Base-by-base conservation (phyloP, 2,888 invertebrate species). In the Subacronicta megacephala region DNA sequence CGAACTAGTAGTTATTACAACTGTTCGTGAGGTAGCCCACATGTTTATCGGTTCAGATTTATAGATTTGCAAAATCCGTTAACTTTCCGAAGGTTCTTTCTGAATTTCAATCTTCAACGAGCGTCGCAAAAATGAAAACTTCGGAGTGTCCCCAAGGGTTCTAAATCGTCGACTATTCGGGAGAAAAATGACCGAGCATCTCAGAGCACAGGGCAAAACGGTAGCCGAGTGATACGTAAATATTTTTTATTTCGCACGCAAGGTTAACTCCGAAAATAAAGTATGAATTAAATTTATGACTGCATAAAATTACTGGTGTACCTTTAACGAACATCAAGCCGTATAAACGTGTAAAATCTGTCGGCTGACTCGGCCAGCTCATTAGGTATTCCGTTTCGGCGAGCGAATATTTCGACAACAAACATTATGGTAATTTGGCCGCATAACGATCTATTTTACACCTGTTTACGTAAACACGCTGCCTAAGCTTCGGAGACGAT, bases 401-500 rank as follows among this genome's bases (percentile, higher is more conserved):
- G 82, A 83, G 90, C 88, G 89, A 90, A 91, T 90, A 92, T 91
- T 92, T 90, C 88, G 89, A 90, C 90, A 89, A 89, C 90, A 90
- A 91, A 92, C 90, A 90, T 91, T 92, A 92, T 92, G 92, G 84
- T 91, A 92, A 92, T 92, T 84, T 81, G 78, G 82, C 83, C 87
- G 83, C 85, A 87, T 89, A 90, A 90, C 88, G 89, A 89, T 88
- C 87, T 84, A 87, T 89, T 91, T 90, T 91, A 90, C 90, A 92
- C 91, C 90, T 92, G 91, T 92, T 90, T 92, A 90, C 89, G 88
- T 88, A 90, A 91, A 90, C 90, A 88, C 78, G 84, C 80, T 78
- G 84, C 78, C 86, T 87, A 84, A 87, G 89, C 86, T 82, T 77
- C 81, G 83, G 81, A 83, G 85, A 88, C 84, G 83, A 84, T 88